phyloP scores from a whole-genome alignment of 2,797 vertebrate species.

The Acipenser oxyrinchus region DNA sequence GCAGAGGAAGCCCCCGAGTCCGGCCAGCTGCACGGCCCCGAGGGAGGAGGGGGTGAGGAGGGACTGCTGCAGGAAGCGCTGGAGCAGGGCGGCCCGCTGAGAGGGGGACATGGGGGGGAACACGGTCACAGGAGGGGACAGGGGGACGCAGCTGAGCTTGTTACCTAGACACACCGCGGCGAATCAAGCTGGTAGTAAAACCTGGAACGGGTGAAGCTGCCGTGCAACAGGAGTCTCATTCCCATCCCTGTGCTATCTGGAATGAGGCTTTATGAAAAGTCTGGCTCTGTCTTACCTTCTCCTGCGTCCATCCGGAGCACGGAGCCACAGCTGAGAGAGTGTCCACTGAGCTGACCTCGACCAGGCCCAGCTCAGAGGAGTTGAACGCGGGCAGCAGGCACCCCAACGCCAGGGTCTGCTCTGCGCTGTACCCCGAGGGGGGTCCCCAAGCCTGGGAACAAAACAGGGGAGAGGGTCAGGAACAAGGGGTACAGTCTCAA shows the following conservation, averaged over 20 bases:
- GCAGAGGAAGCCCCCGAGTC: constrained; percentile 2
- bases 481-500: neutral
- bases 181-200: no score
- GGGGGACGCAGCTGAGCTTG: no score
- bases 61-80: neutral
- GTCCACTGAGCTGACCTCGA: neutral
- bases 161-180: no score
- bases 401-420: neutral
- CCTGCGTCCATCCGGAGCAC: neutral
- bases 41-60: neutral
- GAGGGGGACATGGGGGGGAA: no score
- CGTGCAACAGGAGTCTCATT: no score
- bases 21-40: neutral
- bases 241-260: neutral
- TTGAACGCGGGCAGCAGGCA: neutral
- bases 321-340: neutral
- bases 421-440: neutral
- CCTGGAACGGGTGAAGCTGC: no score
- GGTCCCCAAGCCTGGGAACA: neutral
- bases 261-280: neutral
- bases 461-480: neutral
- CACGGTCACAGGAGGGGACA: no score
- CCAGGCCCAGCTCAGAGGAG: neutral
- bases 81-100: neutral
- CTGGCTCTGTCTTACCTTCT: neutral